Evolutionary conservation across 2,888 invertebrate species (phyloP), one percentile per base, ranked within the genome.

Genomic region (Molanna angustata): DNA sequence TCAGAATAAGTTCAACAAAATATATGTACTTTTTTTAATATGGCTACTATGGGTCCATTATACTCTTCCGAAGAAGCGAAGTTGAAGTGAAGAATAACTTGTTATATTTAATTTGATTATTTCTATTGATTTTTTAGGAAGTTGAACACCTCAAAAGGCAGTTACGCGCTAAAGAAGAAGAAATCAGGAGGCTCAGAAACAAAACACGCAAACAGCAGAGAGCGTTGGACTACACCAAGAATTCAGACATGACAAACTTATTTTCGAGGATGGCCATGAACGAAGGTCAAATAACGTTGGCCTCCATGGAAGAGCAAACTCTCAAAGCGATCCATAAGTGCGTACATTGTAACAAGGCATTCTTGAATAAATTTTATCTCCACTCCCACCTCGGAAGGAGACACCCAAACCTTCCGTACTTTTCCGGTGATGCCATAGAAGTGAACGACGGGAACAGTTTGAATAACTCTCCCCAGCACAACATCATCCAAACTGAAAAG

Each of bases 281-380:
- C 35, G 54, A 50, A 11, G 49, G 49, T 4, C 22, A 37, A 13
- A 27, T 33, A 13, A 21, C 32, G 2, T 39, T 32, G 4, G 35
- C 48, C 4, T 21, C 43, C 6, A 69, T 70, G 39, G 73, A 71
- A 63, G 65, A 66, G 14, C 71, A 75, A 40, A 62, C 42, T 69
- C 70, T 43, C 17, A 58, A 14, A 63, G 66, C 19, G 62, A 69
- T 33, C 79, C 78, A 76, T 57, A 77, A 83, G 73, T 87, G 87
- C 62, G 72, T 68, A 32, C 76, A 79, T 63, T 87, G 87, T 62
- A 77, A 80, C n/a, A 87, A 86, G 69, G 77, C 80, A 6, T 86
- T 86, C 65, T 68, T 84, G 42, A 80, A 83, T 56, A 79, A 83
- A 62, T 74, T 81, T 51, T 86, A 82, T 65, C 71, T 85, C 53